Evolutionary conservation across 2,113 vertebrate genomes (phyloP), one percentile per base, ranked within the genome.

Genomic region (Benitochromis conjunctus): DNA sequence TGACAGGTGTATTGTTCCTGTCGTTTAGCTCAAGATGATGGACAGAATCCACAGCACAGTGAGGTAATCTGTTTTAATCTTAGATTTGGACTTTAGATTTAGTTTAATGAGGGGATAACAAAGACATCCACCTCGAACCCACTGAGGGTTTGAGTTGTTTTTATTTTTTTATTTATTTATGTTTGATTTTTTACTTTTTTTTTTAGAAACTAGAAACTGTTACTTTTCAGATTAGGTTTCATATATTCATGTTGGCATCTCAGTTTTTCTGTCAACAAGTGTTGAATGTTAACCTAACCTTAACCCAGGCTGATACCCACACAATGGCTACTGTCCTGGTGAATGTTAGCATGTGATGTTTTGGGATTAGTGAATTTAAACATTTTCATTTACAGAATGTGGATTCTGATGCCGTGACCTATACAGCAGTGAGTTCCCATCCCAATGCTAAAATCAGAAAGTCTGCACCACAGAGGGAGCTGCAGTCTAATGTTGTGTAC

Each of bases 151-250:
- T 0, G 2, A 46, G 38, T 48, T 26, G 2, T 0, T 74, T 26
- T 26, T 26, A 26, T 26, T 26, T 26, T 26, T 26, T 29, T 46
- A 12, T 7, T 64, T 64, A n/a, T 7, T 0, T 29, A 0, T 46
- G 66, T 71, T 71, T 0, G 62, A 24, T 69, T 69, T 41, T 69
- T 69, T 43, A 24, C 5, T 71, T 71, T 14, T 76, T 26, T 2
- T 51, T 51, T 31, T 48, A 5, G 14, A 51, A 51, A 31, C 43
- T n/a, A 51, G 9, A 51, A 74, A 19, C 1, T 3, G 16, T 74
- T 7, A 51, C 43, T 29, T 51, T 74, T 74, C 43, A 74, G 16
- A 19, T 74, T 51, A 74, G 26, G 9, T 31, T 19, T 51, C 24
- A 31, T 31, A 46, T 46, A 31, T 48, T 74, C 24, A 19, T 74